Percentiles rank a stretch among this genome's conserved stretches.
Conservation (phyloP, 2,888 invertebrate genomes). For the Drosophila fungiperda region DNA sequence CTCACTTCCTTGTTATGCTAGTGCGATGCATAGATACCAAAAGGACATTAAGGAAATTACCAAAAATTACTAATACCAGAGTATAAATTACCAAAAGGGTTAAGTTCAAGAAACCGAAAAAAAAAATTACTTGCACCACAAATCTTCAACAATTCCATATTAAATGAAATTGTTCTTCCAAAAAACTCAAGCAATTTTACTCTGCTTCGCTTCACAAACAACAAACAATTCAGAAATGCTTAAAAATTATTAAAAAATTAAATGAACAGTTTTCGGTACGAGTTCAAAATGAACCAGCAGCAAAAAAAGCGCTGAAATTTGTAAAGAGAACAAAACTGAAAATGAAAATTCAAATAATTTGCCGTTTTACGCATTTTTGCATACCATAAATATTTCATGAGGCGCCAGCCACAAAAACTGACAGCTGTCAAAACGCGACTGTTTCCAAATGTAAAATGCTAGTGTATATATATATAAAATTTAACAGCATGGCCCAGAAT, state of each 20-base stretch:
- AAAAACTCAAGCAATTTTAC: neutral
- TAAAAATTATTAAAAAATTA: neutral
- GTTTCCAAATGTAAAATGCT: conserved; percentile 55
- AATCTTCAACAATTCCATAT: neutral
- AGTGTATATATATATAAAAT: conserved; percentile 47
- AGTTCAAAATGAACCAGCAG: conserved; percentile 8
- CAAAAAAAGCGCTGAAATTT: conserved; percentile 23
- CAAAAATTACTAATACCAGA: conserved; percentile 63
- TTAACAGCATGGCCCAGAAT: conserved; percentile 62
- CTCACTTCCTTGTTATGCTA: conserved; percentile 66
- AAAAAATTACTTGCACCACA: conserved; percentile 1
- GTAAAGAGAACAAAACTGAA: conserved; percentile 11
- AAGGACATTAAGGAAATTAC: conserved; percentile 82
- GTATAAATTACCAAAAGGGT: conserved; percentile 63
- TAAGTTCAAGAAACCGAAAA: conserved; percentile 1
- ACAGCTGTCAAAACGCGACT: conserved; percentile 77
- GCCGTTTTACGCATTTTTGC: conserved; percentile 61
- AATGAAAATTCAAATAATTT: conserved; percentile 58
- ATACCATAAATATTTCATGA: conserved; percentile 77
- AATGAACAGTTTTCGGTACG: neutral
- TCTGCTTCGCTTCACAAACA: neutral
- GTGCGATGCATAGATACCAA: conserved; percentile 46
- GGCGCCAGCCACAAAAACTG: conserved; percentile 70
- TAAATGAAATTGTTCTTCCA: neutral
- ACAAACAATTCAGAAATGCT: neutral